Percentiles rank a stretch among this genome's conserved stretches.
These are phyloP conservation scores for Heteromormyrus szaboi DNA, from an alignment of 2,797 vertebrate genomes.

Conservation along the genomic window DNA sequence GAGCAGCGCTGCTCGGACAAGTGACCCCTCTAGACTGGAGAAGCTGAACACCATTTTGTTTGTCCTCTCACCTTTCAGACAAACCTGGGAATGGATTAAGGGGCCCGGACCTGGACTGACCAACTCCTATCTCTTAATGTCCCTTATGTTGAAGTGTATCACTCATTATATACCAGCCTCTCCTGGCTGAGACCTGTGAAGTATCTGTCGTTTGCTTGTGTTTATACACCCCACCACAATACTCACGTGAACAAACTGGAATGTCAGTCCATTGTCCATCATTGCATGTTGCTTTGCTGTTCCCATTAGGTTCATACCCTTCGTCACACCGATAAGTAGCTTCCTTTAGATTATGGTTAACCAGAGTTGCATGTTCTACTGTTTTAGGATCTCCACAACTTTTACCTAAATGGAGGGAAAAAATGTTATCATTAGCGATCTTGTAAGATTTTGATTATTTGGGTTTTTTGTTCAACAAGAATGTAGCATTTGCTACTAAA, in stretches of 20 bases:
- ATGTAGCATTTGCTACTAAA: not conserved
- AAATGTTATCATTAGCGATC: not conserved
- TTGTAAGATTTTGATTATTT: not conserved
- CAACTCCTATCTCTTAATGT: not conserved
- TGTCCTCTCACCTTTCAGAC: not conserved
- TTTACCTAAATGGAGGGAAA: not conserved
- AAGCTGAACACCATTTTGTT: not conserved
- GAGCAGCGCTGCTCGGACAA: not conserved
- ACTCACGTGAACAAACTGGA: not conserved
- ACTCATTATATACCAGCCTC: not conserved
- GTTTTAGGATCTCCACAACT: not conserved
- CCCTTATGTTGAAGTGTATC: not conserved
- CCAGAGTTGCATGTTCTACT: not conserved
- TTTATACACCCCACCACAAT: not conserved
- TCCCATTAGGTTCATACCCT: not conserved
- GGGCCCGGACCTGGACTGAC: not conserved
- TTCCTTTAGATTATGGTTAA: not conserved
- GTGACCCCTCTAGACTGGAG: not conserved
- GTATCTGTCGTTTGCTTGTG: not conserved
- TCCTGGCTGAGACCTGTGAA: not conserved
- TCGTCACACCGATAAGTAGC: not conserved
- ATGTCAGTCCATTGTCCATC: not conserved
- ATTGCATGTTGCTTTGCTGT: not conserved
- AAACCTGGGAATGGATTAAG: not conserved
- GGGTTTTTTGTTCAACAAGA: not conserved